Base-by-base conservation (phyloP, 2,888 invertebrate genomes). In the Koerneria pararmatus region DNA sequence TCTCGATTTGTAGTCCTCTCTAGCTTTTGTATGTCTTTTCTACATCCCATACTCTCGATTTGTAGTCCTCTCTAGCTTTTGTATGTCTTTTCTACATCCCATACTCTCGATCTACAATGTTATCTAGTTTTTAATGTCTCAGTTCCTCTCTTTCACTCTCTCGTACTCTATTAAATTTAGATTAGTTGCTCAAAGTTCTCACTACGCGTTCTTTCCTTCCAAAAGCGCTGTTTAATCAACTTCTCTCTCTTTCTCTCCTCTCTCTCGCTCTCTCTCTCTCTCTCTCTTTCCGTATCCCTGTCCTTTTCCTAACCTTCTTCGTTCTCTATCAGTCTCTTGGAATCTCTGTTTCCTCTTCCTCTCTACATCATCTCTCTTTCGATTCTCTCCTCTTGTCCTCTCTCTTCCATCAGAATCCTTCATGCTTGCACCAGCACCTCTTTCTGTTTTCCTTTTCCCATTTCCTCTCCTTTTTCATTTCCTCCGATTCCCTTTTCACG, bases 231-330 rank as follows among this genome's bases (percentile, higher is more conserved):
- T n/a, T n/a, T n/a, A n/a, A n/a, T n/a, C n/a, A n/a, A n/a, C n/a
- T n/a, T n/a, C n/a, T n/a, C 53, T 31, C 11, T 61, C 48, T 19
- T n/a, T n/a, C n/a, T n/a, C n/a, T n/a, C n/a, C n/a, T n/a, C n/a
- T n/a, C n/a, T n/a, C n/a, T n/a, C n/a, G n/a, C n/a, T n/a, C 61
- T 29, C 35, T 60, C 68, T 65, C 53, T 60, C 60, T 49, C 8
- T 29, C 3, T 24, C n/a, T 41, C 24, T 5, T n/a, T 54, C 32
- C 53, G 32, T 37, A 29, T 31, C 4, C 37, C 22, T 51, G 54
- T 56, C 53, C 29, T 22, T 41, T 54, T 54, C 46, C 34, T 29
- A 37, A 32, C 61, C 58, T 29, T 24, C 35, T 54, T 63, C 49
- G 41, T 35, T 60, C 48, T 60, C 48, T 60, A n/a, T 48, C 48